Evolutionary conservation across 1,140 invertebrate species (phyloP).

Genomic region (Cheumatopsyche charites): DNA sequence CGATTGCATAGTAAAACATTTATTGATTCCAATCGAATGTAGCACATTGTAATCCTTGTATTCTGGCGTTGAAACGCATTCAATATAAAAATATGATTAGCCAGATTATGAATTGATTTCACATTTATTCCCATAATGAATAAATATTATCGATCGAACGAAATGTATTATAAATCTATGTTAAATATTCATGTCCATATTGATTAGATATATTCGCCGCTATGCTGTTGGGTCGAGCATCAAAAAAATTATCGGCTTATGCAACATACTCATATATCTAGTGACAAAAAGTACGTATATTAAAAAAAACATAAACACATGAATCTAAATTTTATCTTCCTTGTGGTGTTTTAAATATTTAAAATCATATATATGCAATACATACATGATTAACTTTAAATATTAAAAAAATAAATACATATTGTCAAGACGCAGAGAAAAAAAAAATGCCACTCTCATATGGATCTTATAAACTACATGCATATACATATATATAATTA

Average conservation of each 20-base stretch:
- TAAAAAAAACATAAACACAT: conserved; percentile 20
- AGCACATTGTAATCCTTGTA: too few species aligned
- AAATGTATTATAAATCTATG: conserved; percentile 9
- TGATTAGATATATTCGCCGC: conserved; percentile 33
- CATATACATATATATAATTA: conserved; percentile 23
- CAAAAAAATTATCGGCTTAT: conserved; percentile 37
- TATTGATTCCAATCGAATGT: too few species aligned
- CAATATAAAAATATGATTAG: too few species aligned
- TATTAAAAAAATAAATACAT: conserved; percentile 22
- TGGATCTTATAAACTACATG: not conserved
- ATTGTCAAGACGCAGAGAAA: too few species aligned
- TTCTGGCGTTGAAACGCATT: too few species aligned
- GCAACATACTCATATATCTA: conserved; percentile 35
- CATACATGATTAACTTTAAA: not conserved
- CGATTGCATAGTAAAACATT: not conserved
- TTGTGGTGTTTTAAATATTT: conserved; percentile 34
- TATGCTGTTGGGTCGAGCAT: conserved; percentile 36
- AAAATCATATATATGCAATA: conserved; percentile 28
- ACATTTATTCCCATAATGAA: too few species aligned
- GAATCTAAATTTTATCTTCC: conserved; percentile 42
- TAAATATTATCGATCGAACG: conserved; percentile 1
- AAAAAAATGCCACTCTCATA: too few species aligned
- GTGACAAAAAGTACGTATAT: conserved; percentile 22
- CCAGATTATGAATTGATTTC: too few species aligned
- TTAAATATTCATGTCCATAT: conserved; percentile 29